Conservation (phyloP, 2,797 vertebrate genomes). For the Todus mexicanus region DNA sequence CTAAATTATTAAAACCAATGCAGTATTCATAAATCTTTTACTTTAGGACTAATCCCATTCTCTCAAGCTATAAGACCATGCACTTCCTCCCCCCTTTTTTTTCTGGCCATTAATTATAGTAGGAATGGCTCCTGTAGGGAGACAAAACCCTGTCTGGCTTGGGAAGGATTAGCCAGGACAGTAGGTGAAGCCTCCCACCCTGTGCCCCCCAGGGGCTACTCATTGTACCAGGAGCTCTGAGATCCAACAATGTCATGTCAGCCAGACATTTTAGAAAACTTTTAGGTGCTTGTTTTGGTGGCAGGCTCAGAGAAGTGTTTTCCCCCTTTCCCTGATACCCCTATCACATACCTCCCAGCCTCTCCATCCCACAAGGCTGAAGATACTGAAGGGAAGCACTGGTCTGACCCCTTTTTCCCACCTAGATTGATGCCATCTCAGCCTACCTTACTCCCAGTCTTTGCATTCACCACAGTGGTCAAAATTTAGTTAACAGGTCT, state of each 20-base stretch:
- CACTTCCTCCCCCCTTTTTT: neutral
- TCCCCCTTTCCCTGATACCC: neutral
- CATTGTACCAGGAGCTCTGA: neutral
- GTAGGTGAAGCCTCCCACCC: neutral
- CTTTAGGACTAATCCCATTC: neutral
- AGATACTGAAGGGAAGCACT: neutral
- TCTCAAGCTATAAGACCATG: neutral
- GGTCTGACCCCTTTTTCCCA: rapidly evolving
- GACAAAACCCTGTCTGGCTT: neutral
- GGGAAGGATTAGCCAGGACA: neutral
- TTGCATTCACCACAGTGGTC: neutral
- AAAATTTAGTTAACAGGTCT: neutral
- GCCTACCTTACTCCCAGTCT: neutral
- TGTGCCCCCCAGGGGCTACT: neutral
- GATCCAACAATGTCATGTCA: neutral
- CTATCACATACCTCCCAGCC: neutral
- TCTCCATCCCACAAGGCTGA: neutral
- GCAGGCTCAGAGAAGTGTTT: neutral
- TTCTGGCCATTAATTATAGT: neutral
- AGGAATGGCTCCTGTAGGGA: neutral
- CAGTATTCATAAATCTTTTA: neutral
- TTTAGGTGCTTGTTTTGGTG: neutral
- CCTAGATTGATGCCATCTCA: rapidly evolving
- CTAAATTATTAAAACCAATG: neutral
- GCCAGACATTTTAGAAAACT: neutral